phyloP scores from a whole-genome alignment of 2,113 vertebrate species.

The Desmodus rotundus region DNA sequence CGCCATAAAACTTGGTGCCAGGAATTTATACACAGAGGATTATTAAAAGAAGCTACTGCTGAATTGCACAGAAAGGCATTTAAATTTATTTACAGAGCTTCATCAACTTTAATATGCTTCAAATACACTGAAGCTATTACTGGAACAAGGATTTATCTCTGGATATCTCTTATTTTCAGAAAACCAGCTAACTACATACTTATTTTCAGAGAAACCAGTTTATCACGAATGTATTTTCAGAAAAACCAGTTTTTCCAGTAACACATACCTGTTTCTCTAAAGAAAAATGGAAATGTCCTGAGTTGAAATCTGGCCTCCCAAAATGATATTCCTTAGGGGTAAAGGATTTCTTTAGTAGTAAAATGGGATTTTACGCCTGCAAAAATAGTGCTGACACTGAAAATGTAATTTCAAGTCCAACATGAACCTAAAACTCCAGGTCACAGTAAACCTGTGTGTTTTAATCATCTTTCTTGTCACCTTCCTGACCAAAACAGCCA shows the following conservation, averaged over 20 bases:
- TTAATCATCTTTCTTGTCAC: neutral
- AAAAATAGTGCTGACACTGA: neutral
- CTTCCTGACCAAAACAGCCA: neutral
- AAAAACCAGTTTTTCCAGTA: neutral
- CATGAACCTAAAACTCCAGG: neutral
- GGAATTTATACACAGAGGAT: neutral
- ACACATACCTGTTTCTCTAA: neutral
- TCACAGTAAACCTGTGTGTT: neutral
- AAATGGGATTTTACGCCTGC: constrained; percentile 6
- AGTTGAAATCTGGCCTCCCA: constrained; percentile 12
- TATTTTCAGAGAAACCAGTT: constrained; percentile 33
- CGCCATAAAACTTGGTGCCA: neutral
- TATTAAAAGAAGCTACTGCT: neutral
- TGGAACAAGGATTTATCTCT: neutral
- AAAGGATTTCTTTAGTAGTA: constrained; percentile 1
- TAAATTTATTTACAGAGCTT: constrained; percentile 13
- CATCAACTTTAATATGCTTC: neutral
- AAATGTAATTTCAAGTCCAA: neutral
- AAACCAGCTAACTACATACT: neutral
- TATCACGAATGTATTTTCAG: neutral
- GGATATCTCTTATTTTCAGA: neutral
- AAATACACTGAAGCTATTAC: neutral
- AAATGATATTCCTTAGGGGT: neutral
- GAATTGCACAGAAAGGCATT: neutral
- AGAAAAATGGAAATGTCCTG: neutral